Percentiles rank a stretch among this genome's conserved stretches.
Conservation (phyloP, 2,113 vertebrate species). For the Cyanistes caeruleus region DNA sequence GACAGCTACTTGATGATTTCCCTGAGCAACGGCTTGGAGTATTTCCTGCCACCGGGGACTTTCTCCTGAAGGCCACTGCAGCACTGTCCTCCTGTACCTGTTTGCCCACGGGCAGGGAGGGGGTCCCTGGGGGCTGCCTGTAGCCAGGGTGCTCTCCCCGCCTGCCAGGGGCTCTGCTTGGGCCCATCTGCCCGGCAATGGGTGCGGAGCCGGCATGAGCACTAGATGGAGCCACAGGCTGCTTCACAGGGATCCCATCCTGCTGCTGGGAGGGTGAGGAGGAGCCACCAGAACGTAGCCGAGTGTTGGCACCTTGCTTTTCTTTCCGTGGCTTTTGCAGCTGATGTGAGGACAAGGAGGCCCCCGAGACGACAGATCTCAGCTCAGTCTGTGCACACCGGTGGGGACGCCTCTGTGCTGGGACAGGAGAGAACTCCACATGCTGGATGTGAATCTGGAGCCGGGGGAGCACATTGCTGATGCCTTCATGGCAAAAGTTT, state of each 20-base stretch:
- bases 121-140: neutral
- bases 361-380: neutral
- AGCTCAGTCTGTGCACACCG: neutral
- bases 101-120: neutral
- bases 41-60: neutral
- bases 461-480: accelerated
- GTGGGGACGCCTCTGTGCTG: neutral
- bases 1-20: neutral
- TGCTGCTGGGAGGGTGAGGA: neutral
- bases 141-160: neutral
- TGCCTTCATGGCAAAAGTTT: neutral
- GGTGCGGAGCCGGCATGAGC: neutral
- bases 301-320: neutral
- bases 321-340: neutral
- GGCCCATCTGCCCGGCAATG: neutral
- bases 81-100: neutral
- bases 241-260: neutral
- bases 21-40: neutral
- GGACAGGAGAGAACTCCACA: neutral
- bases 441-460: neutral
- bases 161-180: neutral
- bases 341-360: neutral
- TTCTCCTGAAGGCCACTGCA: neutral
- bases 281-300: too few species aligned
- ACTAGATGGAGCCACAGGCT: constrained; percentile 59